These are phyloP conservation scores for Harpegnathos saltator DNA, from an alignment of 1,140 invertebrate species.

Conservation along the genomic window DNA sequence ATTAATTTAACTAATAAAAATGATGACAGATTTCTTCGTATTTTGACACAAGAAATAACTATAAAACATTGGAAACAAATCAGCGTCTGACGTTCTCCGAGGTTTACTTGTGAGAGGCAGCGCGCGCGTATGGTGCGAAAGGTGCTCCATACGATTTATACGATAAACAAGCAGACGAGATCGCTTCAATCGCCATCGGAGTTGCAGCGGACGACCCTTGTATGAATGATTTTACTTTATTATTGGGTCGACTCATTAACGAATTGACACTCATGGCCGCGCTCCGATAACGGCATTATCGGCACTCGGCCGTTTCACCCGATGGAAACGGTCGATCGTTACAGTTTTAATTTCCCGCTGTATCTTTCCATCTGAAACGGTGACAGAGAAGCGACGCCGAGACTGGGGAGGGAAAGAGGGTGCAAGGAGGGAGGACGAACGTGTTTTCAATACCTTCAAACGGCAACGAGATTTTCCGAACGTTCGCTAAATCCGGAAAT, in stretches of 20 bases:
- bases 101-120: too few species aligned
- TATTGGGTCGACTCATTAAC: slow-evolving; percentile 60
- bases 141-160: slow-evolving; percentile 4
- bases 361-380: slow-evolving; percentile 37
- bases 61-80: too few species aligned
- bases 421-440: too few species aligned
- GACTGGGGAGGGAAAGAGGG: neutral
- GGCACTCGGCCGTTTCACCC: slow-evolving; percentile 47
- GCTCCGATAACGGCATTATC: slow-evolving; percentile 70
- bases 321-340: neutral
- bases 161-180: neutral
- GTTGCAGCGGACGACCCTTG: slow-evolving; percentile 45
- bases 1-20: too few species aligned
- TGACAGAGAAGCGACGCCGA: neutral
- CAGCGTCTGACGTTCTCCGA: too few species aligned
- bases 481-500: slow-evolving; percentile 2
- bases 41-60: too few species aligned
- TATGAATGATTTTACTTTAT: slow-evolving; percentile 58
- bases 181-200: slow-evolving; percentile 52
- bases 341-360: slow-evolving; percentile 47
- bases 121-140: too few species aligned
- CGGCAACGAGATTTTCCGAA: neutral
- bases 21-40: too few species aligned
- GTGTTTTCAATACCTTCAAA: slow-evolving; percentile 38
- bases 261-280: slow-evolving; percentile 54